Evolutionary conservation across 1,140 invertebrate genomes (phyloP).

Genomic region (Atta texana): DNA sequence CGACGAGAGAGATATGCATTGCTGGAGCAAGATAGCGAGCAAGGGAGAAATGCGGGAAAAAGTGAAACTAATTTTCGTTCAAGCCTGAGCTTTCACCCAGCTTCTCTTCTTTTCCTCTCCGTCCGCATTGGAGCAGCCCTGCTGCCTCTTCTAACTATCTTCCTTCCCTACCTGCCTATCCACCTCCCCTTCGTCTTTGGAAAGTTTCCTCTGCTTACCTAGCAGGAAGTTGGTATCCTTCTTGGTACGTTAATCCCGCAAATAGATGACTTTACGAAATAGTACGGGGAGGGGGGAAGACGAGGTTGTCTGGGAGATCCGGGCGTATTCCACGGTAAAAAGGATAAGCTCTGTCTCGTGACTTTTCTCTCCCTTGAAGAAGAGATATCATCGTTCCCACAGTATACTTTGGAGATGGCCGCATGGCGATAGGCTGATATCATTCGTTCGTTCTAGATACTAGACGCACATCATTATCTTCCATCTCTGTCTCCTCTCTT

Average conservation of each 20-base stretch:
- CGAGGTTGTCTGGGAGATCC: slow-evolving; percentile 56
- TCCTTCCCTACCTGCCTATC: slow-evolving; percentile 8
- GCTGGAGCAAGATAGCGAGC: background rate
- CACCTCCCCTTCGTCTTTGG: slow-evolving; percentile 41
- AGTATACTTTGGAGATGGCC: background rate
- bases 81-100: slow-evolving; percentile 59
- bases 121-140: background rate
- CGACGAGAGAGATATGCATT: slow-evolving; percentile 14
- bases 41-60: slow-evolving; percentile 60
- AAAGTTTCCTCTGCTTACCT: slow-evolving; percentile 76
- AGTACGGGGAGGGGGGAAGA: slow-evolving; percentile 40
- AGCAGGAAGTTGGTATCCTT: slow-evolving; percentile 75
- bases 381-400: slow-evolving; percentile 28
- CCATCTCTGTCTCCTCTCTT: background rate
- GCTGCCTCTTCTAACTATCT: slow-evolving; percentile 17
- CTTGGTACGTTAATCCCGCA: slow-evolving; percentile 76
- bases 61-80: slow-evolving; percentile 78
- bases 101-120: slow-evolving; percentile 52
- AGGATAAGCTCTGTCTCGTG: slow-evolving; percentile 69
- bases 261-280: slow-evolving; percentile 78
- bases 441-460: slow-evolving; percentile 40
- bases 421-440: slow-evolving; percentile 37
- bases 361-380: background rate
- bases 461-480: slow-evolving; percentile 50
- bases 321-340: slow-evolving; percentile 72